Percentiles rank a stretch among this genome's conserved stretches.
These are phyloP conservation scores for Eupithecia insigniata DNA, from an alignment of 2,888 invertebrate genomes.

Conservation along the genomic window DNA sequence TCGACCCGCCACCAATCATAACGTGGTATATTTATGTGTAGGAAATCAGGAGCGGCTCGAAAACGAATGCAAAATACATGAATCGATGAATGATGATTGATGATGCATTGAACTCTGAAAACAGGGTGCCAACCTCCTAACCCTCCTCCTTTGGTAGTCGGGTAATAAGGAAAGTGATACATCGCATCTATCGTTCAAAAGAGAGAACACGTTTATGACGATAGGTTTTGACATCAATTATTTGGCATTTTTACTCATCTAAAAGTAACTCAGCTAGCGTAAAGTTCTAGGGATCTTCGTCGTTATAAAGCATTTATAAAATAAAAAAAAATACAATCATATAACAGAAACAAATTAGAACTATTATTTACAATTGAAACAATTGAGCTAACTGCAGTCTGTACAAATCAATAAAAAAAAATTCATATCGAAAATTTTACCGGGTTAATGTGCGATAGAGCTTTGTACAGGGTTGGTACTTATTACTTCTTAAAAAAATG, in stretches of 20 bases:
- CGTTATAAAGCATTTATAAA: not conserved
- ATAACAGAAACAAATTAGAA: too few relatives aligned
- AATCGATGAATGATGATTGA: not conserved
- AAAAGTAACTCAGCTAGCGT: not conserved
- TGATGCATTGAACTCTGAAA: not conserved
- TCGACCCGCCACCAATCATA: constrained; percentile 53
- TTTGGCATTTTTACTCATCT: not conserved
- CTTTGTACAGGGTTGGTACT: not conserved
- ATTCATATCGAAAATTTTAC: not conserved
- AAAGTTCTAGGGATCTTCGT: not conserved
- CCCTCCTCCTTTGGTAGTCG: too few relatives aligned
- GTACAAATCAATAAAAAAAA: too few relatives aligned
- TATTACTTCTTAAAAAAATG: not conserved
- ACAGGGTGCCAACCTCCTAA: too few relatives aligned
- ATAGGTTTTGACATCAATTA: not conserved
- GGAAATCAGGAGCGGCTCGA: not conserved
- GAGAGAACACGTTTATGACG: not conserved
- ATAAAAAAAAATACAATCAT: too few relatives aligned
- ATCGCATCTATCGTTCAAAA: not conserved
- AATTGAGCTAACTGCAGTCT: too few relatives aligned
- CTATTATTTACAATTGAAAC: too few relatives aligned
- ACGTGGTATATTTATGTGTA: not conserved
- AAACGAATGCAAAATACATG: constrained; percentile 1
- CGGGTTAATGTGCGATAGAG: not conserved
- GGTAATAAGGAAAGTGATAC: not conserved